Evolutionary conservation across 1,140 invertebrate species (phyloP).

Genomic region (Scaptomyza pallida): DNA sequence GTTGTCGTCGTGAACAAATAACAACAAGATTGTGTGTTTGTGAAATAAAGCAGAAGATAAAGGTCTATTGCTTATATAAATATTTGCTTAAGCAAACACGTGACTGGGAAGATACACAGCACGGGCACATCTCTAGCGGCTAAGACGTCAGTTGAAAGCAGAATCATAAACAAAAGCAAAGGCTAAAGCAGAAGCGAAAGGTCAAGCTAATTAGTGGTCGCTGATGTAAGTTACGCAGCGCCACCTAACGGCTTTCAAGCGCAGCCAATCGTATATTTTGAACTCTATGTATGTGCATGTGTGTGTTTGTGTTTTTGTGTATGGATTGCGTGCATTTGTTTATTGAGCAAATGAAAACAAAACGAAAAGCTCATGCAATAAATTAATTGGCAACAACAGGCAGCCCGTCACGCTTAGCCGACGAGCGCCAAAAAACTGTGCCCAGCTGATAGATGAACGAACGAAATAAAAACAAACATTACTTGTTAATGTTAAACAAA

Average conservation of each 20-base stretch:
- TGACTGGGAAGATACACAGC: constrained; percentile 3
- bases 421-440: constrained; percentile 25
- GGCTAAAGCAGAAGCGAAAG: constrained; percentile 21
- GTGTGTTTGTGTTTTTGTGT: constrained; percentile 6
- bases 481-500: constrained; percentile 1
- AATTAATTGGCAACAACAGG: constrained; percentile 48
- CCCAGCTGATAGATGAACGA: constrained; percentile 37
- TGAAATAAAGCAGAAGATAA: background rate
- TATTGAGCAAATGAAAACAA: constrained; percentile 45
- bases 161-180: constrained; percentile 8
- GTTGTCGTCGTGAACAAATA: background rate
- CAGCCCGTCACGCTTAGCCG: constrained; percentile 15
- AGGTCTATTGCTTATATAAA: background rate
- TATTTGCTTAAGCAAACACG: background rate
- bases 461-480: constrained; percentile 26
- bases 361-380: constrained; percentile 50
- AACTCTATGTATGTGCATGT: background rate
- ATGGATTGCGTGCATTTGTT: constrained; percentile 25
- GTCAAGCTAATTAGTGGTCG: constrained; percentile 43
- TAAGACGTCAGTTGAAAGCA: constrained; percentile 3
- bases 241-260: constrained; percentile 33
- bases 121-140: constrained; percentile 18
- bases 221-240: constrained; percentile 42
- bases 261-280: constrained; percentile 29
- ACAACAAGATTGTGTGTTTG: background rate